Base-by-base conservation (phyloP, 2,113 vertebrate genomes). In the Progne subis region DNA sequence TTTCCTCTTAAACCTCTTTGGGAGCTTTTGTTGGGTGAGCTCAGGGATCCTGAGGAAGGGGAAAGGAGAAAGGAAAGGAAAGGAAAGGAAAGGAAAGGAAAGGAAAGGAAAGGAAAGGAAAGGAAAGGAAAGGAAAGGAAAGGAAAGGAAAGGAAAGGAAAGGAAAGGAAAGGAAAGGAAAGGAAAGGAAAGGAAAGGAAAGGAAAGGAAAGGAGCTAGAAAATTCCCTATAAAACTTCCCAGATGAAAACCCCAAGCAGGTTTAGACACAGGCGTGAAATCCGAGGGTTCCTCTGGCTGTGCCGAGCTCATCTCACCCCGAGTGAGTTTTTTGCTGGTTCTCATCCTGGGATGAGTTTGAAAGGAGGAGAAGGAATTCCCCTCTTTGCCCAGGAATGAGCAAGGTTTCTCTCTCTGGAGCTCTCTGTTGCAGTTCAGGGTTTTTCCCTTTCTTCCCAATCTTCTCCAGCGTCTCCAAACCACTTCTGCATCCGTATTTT, bases 401-500 rank as follows among this genome's bases (percentile, higher is more conserved):
- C 4, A 1, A 25, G 26, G 21, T 21, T 46, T 32, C 49, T 32
- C 41, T 31, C 11, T 0, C 31, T n/a, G 59, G 5, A 25, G n/a
- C 3, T 67, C 57, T 49, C 8, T 1, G 0, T 37, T n/a, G 0
- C 5, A 2, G 8, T 29, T 37, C 8, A 32, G 41, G 32, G 29
- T 13, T 59, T 69, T 71, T 67, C 41, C 12, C 55, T 57, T 50
- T 50, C 47, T 61, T 61, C 24, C 8, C 28, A 4, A 4, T 20
- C 57, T 37, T 41, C 21, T 47, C 28, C 49, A 39, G 21, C 52
- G 25, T 44, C 23, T 55, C 12, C 67, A 24, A 2, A 0, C 26
- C 3, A 0, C n/a, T 69, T 6, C 3, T 11, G 14, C 8, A 1
- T 34, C 31, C 41, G 1, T 39, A 0, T 52, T 65, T 44, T 47